phyloP scores from a whole-genome alignment of 2,888 invertebrate genomes.

The Syrista parreyssii region DNA sequence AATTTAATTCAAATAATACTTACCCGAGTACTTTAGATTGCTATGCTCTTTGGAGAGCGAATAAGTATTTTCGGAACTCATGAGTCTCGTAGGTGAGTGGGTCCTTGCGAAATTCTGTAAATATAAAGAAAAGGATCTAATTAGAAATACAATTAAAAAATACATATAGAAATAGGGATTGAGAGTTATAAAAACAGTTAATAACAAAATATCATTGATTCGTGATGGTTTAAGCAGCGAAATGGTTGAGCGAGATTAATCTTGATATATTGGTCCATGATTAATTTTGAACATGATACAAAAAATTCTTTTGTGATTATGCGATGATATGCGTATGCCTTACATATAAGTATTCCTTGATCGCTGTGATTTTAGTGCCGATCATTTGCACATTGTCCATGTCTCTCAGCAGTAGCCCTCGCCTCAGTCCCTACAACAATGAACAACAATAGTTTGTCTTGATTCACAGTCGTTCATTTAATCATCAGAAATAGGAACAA shows the following conservation, averaged over 20 bases:
- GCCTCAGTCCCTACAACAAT: constrained; percentile 64
- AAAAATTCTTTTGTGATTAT: background rate
- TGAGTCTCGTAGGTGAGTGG: constrained; percentile 64
- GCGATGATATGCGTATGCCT: constrained; percentile 39
- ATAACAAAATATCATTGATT: no score
- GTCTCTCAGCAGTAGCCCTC: constrained; percentile 60
- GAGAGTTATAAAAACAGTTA: no score
- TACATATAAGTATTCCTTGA: constrained; percentile 67
- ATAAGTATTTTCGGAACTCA: constrained; percentile 64
- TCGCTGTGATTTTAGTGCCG: constrained; percentile 65
- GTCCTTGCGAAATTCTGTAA: constrained; percentile 64
- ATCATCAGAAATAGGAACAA: background rate
- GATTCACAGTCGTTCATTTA: background rate
- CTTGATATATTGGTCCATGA: no score
- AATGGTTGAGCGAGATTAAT: no score
- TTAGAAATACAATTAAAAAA: background rate
- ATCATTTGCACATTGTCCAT: constrained; percentile 67
- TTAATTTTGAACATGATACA: no score
- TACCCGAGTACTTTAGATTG: constrained; percentile 63
- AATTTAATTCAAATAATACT: no score
- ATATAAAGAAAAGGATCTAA: constrained; percentile 25
- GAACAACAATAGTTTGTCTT: constrained; percentile 49
- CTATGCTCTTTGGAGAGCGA: constrained; percentile 63
- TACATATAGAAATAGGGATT: background rate
- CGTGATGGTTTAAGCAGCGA: no score